phyloP scores from a whole-genome alignment of 2,797 vertebrate genomes.

The Eulemur mongoz region DNA sequence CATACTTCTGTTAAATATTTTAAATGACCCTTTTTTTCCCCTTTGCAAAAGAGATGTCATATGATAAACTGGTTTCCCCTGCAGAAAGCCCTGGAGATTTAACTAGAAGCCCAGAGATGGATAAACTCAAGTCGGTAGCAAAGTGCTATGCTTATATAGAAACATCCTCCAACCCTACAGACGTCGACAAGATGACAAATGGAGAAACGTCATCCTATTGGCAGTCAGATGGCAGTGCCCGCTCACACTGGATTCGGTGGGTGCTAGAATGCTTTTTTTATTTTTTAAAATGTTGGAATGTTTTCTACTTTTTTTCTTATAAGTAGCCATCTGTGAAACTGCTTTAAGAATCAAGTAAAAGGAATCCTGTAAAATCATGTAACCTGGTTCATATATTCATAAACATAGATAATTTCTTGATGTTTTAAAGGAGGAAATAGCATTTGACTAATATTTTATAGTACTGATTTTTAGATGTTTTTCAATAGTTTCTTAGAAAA shows the following conservation, averaged over 20 bases:
- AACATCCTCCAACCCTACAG: slow-evolving; percentile 93
- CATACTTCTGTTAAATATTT: slow-evolving; percentile 45
- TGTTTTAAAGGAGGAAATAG: slow-evolving; percentile 19
- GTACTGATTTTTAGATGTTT: slow-evolving; percentile 21
- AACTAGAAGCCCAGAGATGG: slow-evolving; percentile 91
- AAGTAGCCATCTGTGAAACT: neutral
- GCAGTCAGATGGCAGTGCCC: slow-evolving; percentile 97
- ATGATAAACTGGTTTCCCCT: slow-evolving; percentile 10
- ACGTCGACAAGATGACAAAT: slow-evolving; percentile 96
- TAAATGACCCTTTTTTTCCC: neutral
- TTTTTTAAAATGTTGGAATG: neutral
- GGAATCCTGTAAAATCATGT: neutral
- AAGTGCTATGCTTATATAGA: slow-evolving; percentile 97
- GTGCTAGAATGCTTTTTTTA: slow-evolving; percentile 30
- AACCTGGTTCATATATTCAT: neutral
- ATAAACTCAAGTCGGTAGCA: slow-evolving; percentile 93
- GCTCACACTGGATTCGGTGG: slow-evolving; percentile 98
- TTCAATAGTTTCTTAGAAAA: slow-evolving; percentile 32
- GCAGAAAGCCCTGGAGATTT: slow-evolving; percentile 88
- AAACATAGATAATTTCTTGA: neutral
- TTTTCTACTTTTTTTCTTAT: neutral
- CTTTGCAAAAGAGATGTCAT: neutral
- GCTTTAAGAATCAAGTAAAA: neutral
- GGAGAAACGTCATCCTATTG: slow-evolving; percentile 96
- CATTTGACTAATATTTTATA: slow-evolving; percentile 1